Percentiles rank a stretch among this genome's conserved stretches.
These are phyloP conservation scores for Itoplectis maculator DNA, from an alignment of 2,888 invertebrate genomes.

Conservation along the genomic window DNA sequence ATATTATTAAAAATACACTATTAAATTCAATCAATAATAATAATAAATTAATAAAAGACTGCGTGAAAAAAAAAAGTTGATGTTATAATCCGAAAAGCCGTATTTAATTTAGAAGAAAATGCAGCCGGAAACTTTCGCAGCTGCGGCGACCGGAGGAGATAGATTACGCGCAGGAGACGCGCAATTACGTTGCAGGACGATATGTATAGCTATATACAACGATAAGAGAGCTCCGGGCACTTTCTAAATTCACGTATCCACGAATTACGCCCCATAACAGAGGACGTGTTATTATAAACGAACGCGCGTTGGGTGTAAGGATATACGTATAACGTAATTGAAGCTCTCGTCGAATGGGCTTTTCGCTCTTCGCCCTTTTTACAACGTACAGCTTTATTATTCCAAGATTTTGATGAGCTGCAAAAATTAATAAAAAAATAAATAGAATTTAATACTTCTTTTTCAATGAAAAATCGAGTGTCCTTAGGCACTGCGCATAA, in stretches of 20 bases:
- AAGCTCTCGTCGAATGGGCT: conserved; percentile 1
- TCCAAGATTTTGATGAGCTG: not conserved
- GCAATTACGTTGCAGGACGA: conserved; percentile 54
- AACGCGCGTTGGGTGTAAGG: conserved; percentile 29
- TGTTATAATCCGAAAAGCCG: conserved; percentile 42
- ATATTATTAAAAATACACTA: no score
- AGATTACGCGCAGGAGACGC: conserved; percentile 48
- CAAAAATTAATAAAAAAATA: no score
- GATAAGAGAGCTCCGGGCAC: conserved; percentile 65
- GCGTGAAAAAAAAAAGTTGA: conserved; percentile 18
- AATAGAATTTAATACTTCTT: no score
- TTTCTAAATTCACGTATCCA: conserved; percentile 81
- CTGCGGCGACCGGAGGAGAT: conserved; percentile 17
- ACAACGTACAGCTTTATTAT: not conserved
- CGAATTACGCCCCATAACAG: conserved; percentile 74
- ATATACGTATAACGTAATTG: not conserved
- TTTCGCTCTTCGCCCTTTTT: not conserved
- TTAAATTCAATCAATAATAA: no score
- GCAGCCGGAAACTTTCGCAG: conserved; percentile 64
- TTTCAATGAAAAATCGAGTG: not conserved
- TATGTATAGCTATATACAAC: no score
- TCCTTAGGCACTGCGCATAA: not conserved
- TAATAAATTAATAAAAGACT: no score
- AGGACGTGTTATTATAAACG: conserved; percentile 42
- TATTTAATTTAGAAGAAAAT: conserved; percentile 53